phyloP scores from a whole-genome alignment of 2,888 invertebrate genomes.

The Sisyra terminalis region DNA sequence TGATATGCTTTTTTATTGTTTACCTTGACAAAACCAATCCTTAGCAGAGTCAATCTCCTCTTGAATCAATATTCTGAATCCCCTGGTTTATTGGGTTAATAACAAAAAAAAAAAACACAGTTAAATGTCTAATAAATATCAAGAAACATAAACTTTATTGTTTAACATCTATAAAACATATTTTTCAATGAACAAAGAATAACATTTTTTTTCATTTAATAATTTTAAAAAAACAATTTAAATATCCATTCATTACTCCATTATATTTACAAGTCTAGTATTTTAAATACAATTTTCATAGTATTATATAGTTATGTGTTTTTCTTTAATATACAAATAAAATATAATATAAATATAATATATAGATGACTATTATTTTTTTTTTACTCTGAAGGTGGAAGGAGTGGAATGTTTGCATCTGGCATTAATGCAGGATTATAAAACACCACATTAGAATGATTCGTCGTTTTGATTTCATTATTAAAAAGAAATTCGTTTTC shows the following conservation, averaged over 20 bases:
- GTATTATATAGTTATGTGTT: neutral
- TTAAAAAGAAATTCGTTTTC: conserved; percentile 42
- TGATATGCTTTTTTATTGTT: too few species aligned
- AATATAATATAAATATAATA: neutral
- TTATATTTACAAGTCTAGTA: neutral
- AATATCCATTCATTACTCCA: neutral
- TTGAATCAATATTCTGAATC: too few species aligned
- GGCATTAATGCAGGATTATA: conserved; percentile 8
- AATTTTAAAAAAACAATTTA: neutral
- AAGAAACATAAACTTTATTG: neutral
- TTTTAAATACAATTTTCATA: neutral
- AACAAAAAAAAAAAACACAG: too few species aligned
- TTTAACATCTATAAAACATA: neutral
- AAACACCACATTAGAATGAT: conserved; percentile 7
- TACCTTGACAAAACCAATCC: too few species aligned
- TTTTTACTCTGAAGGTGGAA: conserved; percentile 9
- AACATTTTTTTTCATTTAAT: too few species aligned
- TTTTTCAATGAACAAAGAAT: neutral
- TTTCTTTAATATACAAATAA: neutral
- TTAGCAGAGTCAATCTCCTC: too few species aligned
- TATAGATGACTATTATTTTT: neutral
- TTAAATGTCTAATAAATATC: neutral
- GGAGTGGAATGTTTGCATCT: conserved; percentile 10
- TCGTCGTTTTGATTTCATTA: conserved; percentile 20
- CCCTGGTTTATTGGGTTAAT: too few species aligned